A percentile compares a stretch with the other conserved stretches of the same genome.
phyloP scores from a whole-genome alignment of 92 coral and sea anemone genomes.

The Virgularia gustaviana region DNA sequence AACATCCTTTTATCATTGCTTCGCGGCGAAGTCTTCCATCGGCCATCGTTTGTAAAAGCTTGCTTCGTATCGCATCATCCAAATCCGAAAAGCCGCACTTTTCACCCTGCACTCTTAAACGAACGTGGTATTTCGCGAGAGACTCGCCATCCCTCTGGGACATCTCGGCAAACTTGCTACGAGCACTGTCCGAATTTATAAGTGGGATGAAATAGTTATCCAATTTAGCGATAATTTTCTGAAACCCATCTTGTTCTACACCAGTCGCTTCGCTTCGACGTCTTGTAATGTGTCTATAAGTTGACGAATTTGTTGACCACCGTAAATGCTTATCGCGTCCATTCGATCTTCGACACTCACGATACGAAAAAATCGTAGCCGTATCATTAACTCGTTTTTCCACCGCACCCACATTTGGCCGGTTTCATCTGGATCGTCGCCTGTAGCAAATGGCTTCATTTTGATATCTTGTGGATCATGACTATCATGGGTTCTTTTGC shows the following conservation, averaged over 20 bases:
- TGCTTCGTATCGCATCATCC: constrained; percentile 30
- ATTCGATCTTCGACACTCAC: constrained; percentile 22
- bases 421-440: constrained; percentile 44
- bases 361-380: constrained; percentile 28
- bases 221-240: constrained; percentile 42
- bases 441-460: constrained; percentile 38
- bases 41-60: constrained; percentile 39
- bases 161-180: constrained; percentile 45
- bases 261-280: background rate
- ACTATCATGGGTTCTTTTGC: no score
- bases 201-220: constrained; percentile 47
- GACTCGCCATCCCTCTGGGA: constrained; percentile 27
- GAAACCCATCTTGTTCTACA: background rate
- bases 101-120: constrained; percentile 30
- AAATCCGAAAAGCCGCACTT: constrained; percentile 25
- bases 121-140: constrained; percentile 34
- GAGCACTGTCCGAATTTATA: constrained; percentile 41
- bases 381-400: constrained; percentile 32
- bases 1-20: constrained; percentile 44
- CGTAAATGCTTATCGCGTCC: constrained; percentile 39
- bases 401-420: constrained; percentile 34
- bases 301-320: constrained; percentile 39
- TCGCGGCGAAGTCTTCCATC: constrained; percentile 41
- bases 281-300: constrained; percentile 30
- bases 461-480: constrained; percentile 41